Percentiles rank a stretch among this genome's conserved stretches.
Evolutionary conservation across 2,797 vertebrate genomes (phyloP).

Genomic region (Austrolebias charrua): DNA sequence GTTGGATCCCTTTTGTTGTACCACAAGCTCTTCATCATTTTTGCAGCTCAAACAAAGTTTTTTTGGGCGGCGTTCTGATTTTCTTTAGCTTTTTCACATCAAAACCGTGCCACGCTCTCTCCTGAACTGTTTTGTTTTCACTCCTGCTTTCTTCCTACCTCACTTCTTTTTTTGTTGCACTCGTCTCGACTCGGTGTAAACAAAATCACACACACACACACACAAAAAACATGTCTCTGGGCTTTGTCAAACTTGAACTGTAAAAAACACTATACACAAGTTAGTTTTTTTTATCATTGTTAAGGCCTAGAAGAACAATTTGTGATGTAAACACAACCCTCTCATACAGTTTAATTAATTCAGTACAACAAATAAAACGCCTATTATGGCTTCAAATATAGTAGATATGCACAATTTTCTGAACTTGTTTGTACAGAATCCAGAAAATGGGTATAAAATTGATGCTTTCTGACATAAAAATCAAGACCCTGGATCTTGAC

Average conservation of each 20-base stretch:
- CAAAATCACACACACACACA: constrained; percentile 36
- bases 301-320: not conserved
- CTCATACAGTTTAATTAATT: not conserved
- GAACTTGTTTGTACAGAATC: too few relatives aligned
- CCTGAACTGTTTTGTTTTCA: constrained; percentile 37
- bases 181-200: constrained; percentile 31
- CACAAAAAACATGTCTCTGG: constrained; percentile 19
- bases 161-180: constrained; percentile 30
- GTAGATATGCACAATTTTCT: not conserved
- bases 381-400: not conserved
- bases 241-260: constrained; percentile 18
- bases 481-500: too few relatives aligned
- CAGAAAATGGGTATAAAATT: too few relatives aligned
- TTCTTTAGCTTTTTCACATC: constrained; percentile 50
- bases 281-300: not conserved
- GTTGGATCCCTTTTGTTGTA: constrained; percentile 35
- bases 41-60: constrained; percentile 39
- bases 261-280: not conserved
- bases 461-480: too few relatives aligned
- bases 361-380: not conserved
- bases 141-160: constrained; percentile 9
- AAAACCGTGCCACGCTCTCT: constrained; percentile 38
- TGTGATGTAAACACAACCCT: not conserved
- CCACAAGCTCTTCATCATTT: constrained; percentile 50
- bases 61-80: constrained; percentile 36